Base-by-base conservation (phyloP, 2,113 vertebrate species). In the Tauraco erythrolophus region DNA sequence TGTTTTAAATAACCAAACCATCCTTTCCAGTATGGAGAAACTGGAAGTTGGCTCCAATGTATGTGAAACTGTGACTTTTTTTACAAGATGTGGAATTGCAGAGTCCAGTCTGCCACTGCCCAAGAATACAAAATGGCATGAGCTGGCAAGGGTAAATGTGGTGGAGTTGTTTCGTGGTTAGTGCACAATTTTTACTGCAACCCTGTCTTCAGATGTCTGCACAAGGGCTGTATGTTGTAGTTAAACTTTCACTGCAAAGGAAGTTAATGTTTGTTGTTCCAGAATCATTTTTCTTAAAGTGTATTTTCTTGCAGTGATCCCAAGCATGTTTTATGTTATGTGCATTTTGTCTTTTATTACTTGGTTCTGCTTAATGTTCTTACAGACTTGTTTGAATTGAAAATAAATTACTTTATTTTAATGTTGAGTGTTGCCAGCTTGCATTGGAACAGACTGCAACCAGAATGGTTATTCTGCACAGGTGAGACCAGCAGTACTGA, bases 351-450 rank as follows among this genome's bases (percentile, higher is more conserved):
- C 14, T 74, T 78, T 66, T 72, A 46, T 61, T 50, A 54, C 2
- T 18, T 46, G 53, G 28, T 41, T 76, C 51, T 95, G 60, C 3
- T 41, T n/a, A 28, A 54, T 80, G 79, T 94, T 97, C n/a, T 71
- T 66, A 64, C 19, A 39, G 56, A 81, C 33, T 70, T 92, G 77
- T 87, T 89, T 71, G 61, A 79, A 16, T 85, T 89, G 2, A 45
- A 62, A 97, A 96, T 97, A 97, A 97, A 97, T 81, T 16, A 50
- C 51, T 85, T 72, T 91, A 95, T 94, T 95, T 96, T 96, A 84
- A 82, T n/a, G 35, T 30, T 89, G 17, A 46, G 35, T 57, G 46
- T 70, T 3, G 0, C 19, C 6, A 51, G 19, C 27, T 88, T 90
- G 41, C 9, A 8, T 80, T 48, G 45, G 22, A 92, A 48, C 31